These are phyloP conservation scores for Isurus oxyrinchus DNA, from an alignment of 2,113 vertebrate species.

Conservation along the genomic window DNA sequence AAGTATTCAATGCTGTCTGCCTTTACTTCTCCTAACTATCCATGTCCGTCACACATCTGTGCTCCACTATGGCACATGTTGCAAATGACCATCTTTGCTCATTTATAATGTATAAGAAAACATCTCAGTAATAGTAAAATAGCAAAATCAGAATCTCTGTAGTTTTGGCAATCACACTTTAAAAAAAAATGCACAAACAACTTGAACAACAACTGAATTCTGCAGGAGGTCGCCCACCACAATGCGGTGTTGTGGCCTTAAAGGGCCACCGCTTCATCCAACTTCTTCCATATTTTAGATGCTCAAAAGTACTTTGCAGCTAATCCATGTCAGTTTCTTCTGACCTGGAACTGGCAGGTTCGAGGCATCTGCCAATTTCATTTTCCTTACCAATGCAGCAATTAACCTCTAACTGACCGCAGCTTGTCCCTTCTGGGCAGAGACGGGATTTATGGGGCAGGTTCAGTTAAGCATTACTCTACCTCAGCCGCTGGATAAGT, in stretches of 20 bases:
- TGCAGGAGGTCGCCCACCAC: neutral
- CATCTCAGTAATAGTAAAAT: neutral
- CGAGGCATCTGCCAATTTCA: neutral
- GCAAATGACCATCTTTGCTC: neutral
- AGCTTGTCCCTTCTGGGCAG: neutral
- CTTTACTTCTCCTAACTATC: neutral
- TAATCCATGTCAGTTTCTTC: neutral
- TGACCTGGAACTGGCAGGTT: neutral
- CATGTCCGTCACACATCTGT: neutral
- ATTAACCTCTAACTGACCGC: neutral
- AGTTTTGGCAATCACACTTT: neutral
- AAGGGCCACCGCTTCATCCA: neutral
- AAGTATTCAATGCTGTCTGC: neutral
- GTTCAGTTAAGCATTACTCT: neutral
- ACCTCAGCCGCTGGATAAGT: neutral
- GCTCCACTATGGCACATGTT: neutral
- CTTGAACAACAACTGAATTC: neutral
- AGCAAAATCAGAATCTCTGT: neutral
- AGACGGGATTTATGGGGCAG: neutral
- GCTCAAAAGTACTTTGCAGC: neutral
- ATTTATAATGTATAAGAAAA: neutral
- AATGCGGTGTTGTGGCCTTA: neutral
- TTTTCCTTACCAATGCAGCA: neutral
- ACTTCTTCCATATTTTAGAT: neutral
- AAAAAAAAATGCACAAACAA: neutral